These are phyloP conservation scores for Channallabes apus DNA, from an alignment of 2,797 vertebrate species.

Conservation along the genomic window DNA sequence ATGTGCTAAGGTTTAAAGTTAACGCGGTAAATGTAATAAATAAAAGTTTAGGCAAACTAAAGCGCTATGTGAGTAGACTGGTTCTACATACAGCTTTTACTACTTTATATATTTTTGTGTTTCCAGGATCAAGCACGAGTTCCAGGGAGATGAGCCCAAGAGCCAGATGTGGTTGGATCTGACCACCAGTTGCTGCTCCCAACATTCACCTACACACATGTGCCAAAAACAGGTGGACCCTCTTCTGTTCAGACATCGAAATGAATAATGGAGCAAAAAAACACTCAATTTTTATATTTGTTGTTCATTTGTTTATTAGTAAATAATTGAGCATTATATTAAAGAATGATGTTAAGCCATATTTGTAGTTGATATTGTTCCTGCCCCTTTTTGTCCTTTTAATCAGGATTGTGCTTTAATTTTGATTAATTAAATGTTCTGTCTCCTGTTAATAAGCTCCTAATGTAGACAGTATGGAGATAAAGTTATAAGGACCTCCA, in stretches of 20 bases:
- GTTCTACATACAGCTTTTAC: background rate
- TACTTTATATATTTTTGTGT: background rate
- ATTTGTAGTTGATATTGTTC: background rate
- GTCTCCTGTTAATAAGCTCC: background rate
- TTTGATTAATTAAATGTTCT: background rate
- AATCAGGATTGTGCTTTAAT: no score
- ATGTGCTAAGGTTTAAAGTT: background rate
- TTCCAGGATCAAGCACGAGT: conserved; percentile 33
- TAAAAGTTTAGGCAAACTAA: background rate
- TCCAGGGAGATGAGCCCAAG: conserved; percentile 1
- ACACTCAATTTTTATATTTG: background rate
- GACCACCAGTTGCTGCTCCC: conserved; percentile 71
- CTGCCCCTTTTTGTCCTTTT: background rate
- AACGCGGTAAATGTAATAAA: background rate
- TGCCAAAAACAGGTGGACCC: conserved; percentile 70
- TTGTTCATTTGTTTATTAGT: background rate
- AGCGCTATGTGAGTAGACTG: background rate
- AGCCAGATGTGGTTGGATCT: conserved; percentile 60
- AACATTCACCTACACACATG: conserved; percentile 67
- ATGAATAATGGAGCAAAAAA: background rate
- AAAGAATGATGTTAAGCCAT: background rate
- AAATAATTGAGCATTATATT: background rate
- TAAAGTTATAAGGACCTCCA: background rate
- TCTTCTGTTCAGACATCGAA: background rate
- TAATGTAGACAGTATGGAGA: background rate